A percentile compares a stretch with the other conserved stretches of the same genome.
Evolutionary conservation across 2,113 vertebrate species (phyloP).

Genomic region (Caloenas nicobarica): DNA sequence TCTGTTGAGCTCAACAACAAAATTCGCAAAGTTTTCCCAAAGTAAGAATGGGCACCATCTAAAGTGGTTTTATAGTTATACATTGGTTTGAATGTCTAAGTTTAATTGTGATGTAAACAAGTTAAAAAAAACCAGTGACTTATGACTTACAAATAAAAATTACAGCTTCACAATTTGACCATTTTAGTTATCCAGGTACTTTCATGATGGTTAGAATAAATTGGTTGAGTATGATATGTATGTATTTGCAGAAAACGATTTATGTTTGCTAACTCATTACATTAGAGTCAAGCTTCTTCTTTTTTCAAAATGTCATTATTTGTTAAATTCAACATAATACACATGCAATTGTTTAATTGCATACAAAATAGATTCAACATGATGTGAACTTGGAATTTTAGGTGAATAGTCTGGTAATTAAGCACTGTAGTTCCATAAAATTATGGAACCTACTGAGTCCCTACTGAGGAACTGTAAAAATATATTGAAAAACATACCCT

Average conservation of each 20-base stretch:
- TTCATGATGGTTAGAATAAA: neutral
- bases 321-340: neutral
- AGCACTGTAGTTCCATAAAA: neutral
- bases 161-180: neutral
- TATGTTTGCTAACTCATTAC: neutral
- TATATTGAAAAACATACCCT: neutral
- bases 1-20: neutral
- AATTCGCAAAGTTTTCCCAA: neutral
- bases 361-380: neutral
- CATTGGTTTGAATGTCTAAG: neutral
- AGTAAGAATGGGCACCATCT: neutral
- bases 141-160: neutral
- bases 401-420: neutral
- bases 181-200: neutral
- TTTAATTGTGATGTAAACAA: neutral
- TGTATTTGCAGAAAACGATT: constrained; percentile 5
- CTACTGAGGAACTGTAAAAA: neutral
- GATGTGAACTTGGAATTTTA: neutral
- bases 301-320: neutral
- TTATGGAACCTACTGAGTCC: neutral
- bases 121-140: neutral
- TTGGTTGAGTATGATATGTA: neutral
- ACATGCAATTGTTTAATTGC: neutral
- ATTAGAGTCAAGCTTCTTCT: neutral
- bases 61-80: neutral